Evolutionary conservation across 2,888 invertebrate genomes (phyloP), one percentile per base, ranked within the genome.

Genomic region (Iphiclides podalirius): DNA sequence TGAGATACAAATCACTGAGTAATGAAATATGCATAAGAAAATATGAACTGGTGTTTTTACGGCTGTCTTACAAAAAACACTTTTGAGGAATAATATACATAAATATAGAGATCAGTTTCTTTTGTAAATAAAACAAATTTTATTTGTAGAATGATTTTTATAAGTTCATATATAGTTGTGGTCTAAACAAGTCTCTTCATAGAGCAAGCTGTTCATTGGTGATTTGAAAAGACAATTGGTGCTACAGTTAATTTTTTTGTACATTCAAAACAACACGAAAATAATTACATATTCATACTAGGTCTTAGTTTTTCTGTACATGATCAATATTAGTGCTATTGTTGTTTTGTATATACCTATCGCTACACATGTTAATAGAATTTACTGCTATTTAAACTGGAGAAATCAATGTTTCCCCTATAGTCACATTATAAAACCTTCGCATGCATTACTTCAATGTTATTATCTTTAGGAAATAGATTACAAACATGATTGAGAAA

Each of bases 161-260:
- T 79, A 77, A 72, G 72, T 82, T 84, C 76, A 82, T 82, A 85
- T 79, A 81, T 79, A 71, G 58, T 58, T 60, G 79, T 80, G 76
- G 75, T 79, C 71, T 75, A 76, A 74, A 75, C 67, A 69, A 69
- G 67, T 71, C 64, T 75, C 57, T 12, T 3, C 74, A 73, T 72
- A 73, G 70, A 76, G 66, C 67, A 74, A 76, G 70, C 72, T 74
- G 66, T 77, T 75, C 71, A 78, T 76, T 75, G 71, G 78, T 79
- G 78, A 81, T 72, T 72, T 70, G 61, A 74, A 72, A 69, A 75
- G 72, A 76, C 76, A 77, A 73, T 73, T 75, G 64, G 79, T 81
- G 80, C 78, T 79, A 66, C 70, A 64, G 61, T 66, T 70, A 66
- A 72, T 71, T 74, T 69, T 70, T 76, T 72, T 67, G 75, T 70